phyloP scores from a whole-genome alignment of 2,113 vertebrate genomes.

The Saccopteryx leptura region DNA sequence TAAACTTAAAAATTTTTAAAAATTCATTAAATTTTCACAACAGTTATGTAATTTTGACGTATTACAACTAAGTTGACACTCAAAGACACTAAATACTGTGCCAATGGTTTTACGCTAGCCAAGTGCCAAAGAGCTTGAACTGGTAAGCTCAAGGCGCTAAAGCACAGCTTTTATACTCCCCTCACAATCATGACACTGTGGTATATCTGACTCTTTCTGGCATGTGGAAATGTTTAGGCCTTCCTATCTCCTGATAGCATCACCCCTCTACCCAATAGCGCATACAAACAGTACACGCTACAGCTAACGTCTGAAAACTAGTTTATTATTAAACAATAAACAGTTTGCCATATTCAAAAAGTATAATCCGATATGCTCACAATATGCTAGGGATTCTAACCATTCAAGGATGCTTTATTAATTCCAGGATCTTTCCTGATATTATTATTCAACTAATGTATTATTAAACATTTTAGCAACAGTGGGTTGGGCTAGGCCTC shows the following conservation, averaged over 20 bases:
- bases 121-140: not conserved
- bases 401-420: not conserved
- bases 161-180: not conserved
- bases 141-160: not conserved
- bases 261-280: not conserved
- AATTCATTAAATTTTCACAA: not conserved
- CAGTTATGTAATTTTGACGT: not conserved
- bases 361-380: not conserved
- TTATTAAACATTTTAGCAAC: not conserved
- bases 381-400: not conserved
- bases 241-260: not conserved
- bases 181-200: not conserved
- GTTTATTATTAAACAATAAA: not conserved
- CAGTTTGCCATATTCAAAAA: not conserved
- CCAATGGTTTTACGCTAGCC: not conserved
- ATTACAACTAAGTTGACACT: not conserved
- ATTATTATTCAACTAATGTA: not conserved
- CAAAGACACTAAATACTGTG: not conserved
- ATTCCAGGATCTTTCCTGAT: constrained; percentile 12
- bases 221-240: not conserved
- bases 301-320: not conserved
- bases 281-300: not conserved
- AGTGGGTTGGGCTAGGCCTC: not conserved
- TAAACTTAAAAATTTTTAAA: not conserved
- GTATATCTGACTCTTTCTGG: not conserved